Evolutionary conservation across 2,888 invertebrate species (phyloP).

Genomic region (Rotaria socialis): DNA sequence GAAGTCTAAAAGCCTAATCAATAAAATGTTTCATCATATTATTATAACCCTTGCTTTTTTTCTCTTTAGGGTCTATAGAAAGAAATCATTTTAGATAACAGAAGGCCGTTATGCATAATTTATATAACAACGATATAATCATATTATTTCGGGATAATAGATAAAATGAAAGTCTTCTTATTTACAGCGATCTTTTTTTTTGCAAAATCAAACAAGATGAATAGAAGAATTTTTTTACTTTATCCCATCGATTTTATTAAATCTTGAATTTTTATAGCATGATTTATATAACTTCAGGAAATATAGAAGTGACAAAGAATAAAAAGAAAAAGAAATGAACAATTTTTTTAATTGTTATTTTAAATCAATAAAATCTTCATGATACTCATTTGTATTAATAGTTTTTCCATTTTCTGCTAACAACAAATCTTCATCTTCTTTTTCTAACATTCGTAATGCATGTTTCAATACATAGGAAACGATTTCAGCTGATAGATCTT

Average conservation of each 20-base stretch:
- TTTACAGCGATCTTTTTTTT: no score
- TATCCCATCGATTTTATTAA: neutral
- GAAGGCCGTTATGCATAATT: no score
- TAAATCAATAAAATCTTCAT: neutral
- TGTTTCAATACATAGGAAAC: conserved; percentile 2
- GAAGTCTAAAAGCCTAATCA: no score
- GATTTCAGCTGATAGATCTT: conserved; percentile 15
- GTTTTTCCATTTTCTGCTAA: neutral
- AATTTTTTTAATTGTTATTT: neutral
- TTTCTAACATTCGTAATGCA: neutral
- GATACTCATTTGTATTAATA: neutral
- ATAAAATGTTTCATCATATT: no score
- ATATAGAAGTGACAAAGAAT: no score
- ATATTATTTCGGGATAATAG: no score
- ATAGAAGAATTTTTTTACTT: neutral
- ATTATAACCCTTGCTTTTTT: no score
- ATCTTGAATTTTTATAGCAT: neutral
- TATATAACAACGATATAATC: no score
- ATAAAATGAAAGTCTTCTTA: no score
- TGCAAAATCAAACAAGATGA: no score
- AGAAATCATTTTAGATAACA: no score
- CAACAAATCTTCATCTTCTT: neutral
- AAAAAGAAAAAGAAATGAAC: neutral
- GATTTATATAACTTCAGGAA: neutral
- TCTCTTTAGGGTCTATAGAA: no score